phyloP scores from a whole-genome alignment of 2,888 invertebrate species.

The Euphydryas editha region DNA sequence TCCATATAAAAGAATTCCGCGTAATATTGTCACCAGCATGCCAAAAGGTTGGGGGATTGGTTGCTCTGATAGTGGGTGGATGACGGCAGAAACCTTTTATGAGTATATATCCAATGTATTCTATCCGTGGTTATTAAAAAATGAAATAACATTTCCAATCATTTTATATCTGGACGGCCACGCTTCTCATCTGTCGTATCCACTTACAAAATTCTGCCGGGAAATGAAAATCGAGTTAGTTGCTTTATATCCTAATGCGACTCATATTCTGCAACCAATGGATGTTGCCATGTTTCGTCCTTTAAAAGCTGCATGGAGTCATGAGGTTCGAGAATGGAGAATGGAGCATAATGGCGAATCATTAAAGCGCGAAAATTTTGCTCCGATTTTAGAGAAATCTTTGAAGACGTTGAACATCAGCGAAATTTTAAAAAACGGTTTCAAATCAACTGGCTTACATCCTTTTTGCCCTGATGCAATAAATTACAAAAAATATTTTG shows the following conservation, averaged over 20 bases:
- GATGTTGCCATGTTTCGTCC: background rate
- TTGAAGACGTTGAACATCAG: background rate
- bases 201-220: background rate
- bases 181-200: too few species aligned
- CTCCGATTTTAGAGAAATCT: background rate
- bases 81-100: too few species aligned
- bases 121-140: too few species aligned
- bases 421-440: background rate
- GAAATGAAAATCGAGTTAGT: background rate
- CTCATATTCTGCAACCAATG: background rate
- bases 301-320: background rate
- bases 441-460: background rate
- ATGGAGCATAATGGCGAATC: background rate
- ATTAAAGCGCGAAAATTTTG: background rate
- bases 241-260: background rate
- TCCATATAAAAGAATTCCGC: too few species aligned
- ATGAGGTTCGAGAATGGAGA: background rate
- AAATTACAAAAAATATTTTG: background rate
- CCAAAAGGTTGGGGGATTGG: too few species aligned
- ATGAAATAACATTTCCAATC: too few species aligned
- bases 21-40: too few species aligned
- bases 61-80: too few species aligned
- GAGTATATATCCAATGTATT: too few species aligned
- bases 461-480: background rate
- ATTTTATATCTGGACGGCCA: too few species aligned